Percentiles rank a stretch among this genome's conserved stretches.
Evolutionary conservation across 1,140 invertebrate species (phyloP).

Genomic region (Drepana arcuata): DNA sequence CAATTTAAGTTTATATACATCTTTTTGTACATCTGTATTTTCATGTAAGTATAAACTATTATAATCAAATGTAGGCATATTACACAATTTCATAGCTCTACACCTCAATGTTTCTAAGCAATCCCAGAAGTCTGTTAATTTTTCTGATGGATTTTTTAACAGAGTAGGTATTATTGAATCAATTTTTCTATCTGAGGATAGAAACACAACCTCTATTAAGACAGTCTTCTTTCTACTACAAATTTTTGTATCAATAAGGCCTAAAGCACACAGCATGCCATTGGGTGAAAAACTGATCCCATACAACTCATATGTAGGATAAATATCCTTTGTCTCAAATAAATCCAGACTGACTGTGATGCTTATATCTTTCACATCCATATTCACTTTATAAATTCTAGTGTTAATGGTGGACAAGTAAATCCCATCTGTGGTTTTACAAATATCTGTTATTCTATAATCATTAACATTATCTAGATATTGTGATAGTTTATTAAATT

Average conservation of each 20-base stretch:
- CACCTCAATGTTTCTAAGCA: conserved; percentile 40
- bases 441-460: conserved; percentile 34
- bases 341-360: conserved; percentile 18
- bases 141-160: conserved; percentile 33
- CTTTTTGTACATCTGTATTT: conserved; percentile 3
- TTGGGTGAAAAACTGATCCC: conserved; percentile 32
- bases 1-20: conserved; percentile 44
- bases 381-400: conserved; percentile 32
- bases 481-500: conserved; percentile 30
- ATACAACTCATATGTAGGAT: conserved; percentile 26
- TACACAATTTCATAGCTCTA: conserved; percentile 35
- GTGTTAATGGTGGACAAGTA: conserved; percentile 37
- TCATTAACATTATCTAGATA: conserved; percentile 39
- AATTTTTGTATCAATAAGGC: conserved; percentile 28
- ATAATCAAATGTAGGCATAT: conserved; percentile 36
- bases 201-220: conserved; percentile 28
- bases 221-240: conserved; percentile 28
- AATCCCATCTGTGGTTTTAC: conserved; percentile 15
- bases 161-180: conserved; percentile 21
- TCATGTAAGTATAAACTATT: conserved; percentile 24
- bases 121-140: conserved; percentile 43
- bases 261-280: conserved; percentile 22
- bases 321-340: conserved; percentile 31
- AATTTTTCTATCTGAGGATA: conserved; percentile 14
- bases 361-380: conserved; percentile 9